Percentiles rank a stretch among this genome's conserved stretches.
Conservation (phyloP, 2,797 vertebrate species). For the Mallotus villosus region DNA sequence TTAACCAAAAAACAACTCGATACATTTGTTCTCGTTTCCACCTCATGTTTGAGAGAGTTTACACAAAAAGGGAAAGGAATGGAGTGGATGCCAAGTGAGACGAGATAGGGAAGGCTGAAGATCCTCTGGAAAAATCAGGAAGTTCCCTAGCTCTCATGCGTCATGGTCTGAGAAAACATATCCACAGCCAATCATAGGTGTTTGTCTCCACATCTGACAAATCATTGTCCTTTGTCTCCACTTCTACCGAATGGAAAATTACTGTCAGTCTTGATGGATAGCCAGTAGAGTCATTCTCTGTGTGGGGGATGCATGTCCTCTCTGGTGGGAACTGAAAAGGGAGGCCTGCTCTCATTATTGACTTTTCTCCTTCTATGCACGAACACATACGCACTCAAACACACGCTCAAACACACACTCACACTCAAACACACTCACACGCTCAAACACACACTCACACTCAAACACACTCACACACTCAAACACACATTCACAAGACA, state of each 20-base stretch:
- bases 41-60: neutral
- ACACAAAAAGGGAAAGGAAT: neutral
- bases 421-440: slow-evolving; percentile 2
- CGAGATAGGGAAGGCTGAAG: neutral
- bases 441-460: neutral
- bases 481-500: neutral
- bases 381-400: slow-evolving; percentile 3
- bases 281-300: slow-evolving; percentile 20
- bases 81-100: slow-evolving; percentile 14
- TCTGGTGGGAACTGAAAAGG: slow-evolving; percentile 46
- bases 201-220: slow-evolving; percentile 26
- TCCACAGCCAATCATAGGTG: slow-evolving; percentile 7
- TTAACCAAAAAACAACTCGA: neutral
- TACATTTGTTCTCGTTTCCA: neutral
- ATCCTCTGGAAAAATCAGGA: slow-evolving; percentile 7
- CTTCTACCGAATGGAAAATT: slow-evolving; percentile 37
- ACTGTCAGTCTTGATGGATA: slow-evolving; percentile 58
- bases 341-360: slow-evolving; percentile 34
- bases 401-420: slow-evolving; percentile 1
- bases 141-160: slow-evolving; percentile 11
- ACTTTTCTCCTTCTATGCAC: neutral
- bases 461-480: neutral
- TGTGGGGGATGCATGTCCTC: slow-evolving; percentile 14
- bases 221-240: slow-evolving; percentile 28
- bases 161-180: slow-evolving; percentile 49